Percentiles rank a stretch among this genome's conserved stretches.
Evolutionary conservation across 2,113 vertebrate genomes (phyloP).

Genomic region (Atractosteus spatula): DNA sequence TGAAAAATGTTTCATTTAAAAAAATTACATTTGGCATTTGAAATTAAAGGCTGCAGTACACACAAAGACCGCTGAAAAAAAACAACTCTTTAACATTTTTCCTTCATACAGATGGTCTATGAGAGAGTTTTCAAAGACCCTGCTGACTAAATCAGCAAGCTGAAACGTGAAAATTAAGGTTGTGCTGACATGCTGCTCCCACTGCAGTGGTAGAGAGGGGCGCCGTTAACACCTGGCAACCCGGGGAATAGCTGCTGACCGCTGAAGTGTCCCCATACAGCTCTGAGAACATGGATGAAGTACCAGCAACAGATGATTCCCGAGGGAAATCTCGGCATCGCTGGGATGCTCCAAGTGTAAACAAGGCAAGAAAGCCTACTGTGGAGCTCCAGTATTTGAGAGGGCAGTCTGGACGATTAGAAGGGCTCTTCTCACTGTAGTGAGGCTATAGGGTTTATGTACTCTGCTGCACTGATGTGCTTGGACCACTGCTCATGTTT

Average conservation of each 20-base stretch:
- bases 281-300: not conserved
- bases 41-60: not conserved
- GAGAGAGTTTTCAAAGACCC: too few species aligned
- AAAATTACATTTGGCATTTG: not conserved
- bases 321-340: not conserved
- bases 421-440: not conserved
- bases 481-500: not conserved
- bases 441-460: not conserved
- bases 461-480: not conserved
- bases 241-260: not conserved
- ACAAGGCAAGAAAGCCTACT: not conserved
- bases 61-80: not conserved
- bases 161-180: too few species aligned
- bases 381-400: not conserved
- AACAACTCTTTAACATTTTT: not conserved
- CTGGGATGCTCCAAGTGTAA: not conserved
- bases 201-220: not conserved
- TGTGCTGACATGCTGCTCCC: not conserved
- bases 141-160: too few species aligned
- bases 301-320: not conserved
- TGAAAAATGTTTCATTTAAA: not conserved
- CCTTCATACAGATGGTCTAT: conserved; percentile 8
- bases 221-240: not conserved
- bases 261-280: not conserved
- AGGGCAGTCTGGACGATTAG: not conserved